Base-by-base conservation (phyloP, 1,140 invertebrate genomes). In the Diorhabda sublineata region DNA sequence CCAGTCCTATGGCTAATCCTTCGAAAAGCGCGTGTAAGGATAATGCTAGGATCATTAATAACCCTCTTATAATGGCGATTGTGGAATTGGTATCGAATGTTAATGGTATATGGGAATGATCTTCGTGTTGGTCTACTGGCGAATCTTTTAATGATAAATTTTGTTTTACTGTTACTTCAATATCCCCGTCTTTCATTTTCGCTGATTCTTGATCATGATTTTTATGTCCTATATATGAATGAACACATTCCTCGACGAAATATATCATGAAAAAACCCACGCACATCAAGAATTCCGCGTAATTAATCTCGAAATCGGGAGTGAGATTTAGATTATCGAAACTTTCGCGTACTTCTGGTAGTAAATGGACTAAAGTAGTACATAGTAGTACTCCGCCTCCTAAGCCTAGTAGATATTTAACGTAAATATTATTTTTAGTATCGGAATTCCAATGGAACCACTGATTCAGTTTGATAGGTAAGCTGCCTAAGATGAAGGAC, bases 1-100 rank as follows among this genome's bases (percentile, higher is more conserved):
- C 93, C 42, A 96, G 83, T 6, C 94, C 94, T 67, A 97, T 90
- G 26, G 94, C 91, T 66, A 97, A 85, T 42, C 95, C 95, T 86
- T 98, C 95, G 76, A 98, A 95, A 0, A 96, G 83, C 72, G 95
- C 93, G 78, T 98, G 95, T 64, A 97, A 88, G 3, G 94, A 95
- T 7, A 98, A 83, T 2, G 95, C 95, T 42, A 95, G 81, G 1
- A 97, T 91, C 66, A 96, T 90, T 59, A 95, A 82, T 11, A 94
- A 79, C 41, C 92, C 90, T 67, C 91, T 82, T 5, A 95, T 81
- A 8, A 89, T 89, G 58, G 88, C 85, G 42, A 89, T 85, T 41
- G 90, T 82, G 61, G 86, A 83, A 52, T 52, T 2, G 2, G 6
- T n/a, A 52, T 6, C n/a, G 6, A 52, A 8, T n/a, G n/a, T 8